Conservation (phyloP, 1,140 invertebrate species). For the Drosophila hydei region DNA sequence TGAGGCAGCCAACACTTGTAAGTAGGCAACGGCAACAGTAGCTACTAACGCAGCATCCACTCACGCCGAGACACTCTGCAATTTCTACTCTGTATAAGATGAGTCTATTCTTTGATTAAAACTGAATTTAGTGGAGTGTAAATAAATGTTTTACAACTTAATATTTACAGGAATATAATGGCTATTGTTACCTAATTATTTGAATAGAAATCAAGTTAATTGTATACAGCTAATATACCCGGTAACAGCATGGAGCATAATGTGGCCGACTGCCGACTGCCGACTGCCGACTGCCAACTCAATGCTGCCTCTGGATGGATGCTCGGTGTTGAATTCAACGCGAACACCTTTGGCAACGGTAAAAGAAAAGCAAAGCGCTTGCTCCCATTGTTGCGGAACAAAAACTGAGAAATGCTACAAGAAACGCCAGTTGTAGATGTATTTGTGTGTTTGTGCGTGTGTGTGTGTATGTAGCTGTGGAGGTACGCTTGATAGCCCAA, state of each 20-base stretch:
- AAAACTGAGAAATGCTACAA: conserved; percentile 61
- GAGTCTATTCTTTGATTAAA: too few species aligned
- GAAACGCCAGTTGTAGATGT: conserved; percentile 21
- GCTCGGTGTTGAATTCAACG: conserved; percentile 38
- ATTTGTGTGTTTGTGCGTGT: background rate
- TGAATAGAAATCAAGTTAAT: background rate
- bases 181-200: too few species aligned
- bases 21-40: conserved; percentile 22
- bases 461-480: conserved; percentile 12
- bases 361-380: conserved; percentile 25
- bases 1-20: conserved; percentile 3
- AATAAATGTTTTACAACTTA: too few species aligned
- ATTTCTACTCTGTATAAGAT: background rate
- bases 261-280: conserved; percentile 41
- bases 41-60: background rate
- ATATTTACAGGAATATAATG: too few species aligned
- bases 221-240: conserved; percentile 2
- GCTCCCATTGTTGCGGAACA: conserved; percentile 38
- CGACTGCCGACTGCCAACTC: conserved; percentile 35
- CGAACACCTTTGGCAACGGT: conserved; percentile 41
- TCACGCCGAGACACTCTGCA: conserved; percentile 4
- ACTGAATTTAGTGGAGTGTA: too few species aligned
- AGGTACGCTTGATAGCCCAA: conserved; percentile 68
- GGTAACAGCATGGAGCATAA: conserved; percentile 5
- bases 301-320: conserved; percentile 21